Conservation (phyloP, 2,797 vertebrate genomes). For the Coreius guichenoti region DNA sequence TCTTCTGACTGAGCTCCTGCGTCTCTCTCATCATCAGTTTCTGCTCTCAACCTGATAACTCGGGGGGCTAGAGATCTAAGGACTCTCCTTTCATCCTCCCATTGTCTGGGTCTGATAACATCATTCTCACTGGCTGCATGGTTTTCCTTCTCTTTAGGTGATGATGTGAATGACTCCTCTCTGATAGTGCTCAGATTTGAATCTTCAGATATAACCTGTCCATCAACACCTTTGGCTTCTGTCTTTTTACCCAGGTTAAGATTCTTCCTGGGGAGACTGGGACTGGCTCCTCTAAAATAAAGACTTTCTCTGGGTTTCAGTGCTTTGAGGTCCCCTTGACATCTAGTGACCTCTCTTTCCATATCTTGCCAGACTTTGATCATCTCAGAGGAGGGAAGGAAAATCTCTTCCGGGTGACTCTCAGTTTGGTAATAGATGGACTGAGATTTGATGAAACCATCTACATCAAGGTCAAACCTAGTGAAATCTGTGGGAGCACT, state of each 20-base stretch:
- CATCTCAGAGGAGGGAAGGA: constrained; percentile 82
- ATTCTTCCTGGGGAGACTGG: constrained; percentile 21
- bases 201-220: constrained; percentile 74
- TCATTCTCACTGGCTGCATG: constrained; percentile 59
- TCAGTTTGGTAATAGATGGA: background rate
- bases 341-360: constrained; percentile 71
- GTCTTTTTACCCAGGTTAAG: constrained; percentile 35
- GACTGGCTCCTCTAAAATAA: background rate
- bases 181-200: constrained; percentile 71
- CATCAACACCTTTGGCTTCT: constrained; percentile 61
- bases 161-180: constrained; percentile 67
- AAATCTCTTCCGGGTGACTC: constrained; percentile 71
- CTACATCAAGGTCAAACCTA: constrained; percentile 39
- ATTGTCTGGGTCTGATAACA: constrained; percentile 31
- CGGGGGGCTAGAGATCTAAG: constrained; percentile 55
- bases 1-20: constrained; percentile 47
- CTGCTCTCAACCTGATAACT: constrained; percentile 59
- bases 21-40: constrained; percentile 42
- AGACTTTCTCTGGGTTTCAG: constrained; percentile 35
- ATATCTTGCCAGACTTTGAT: constrained; percentile 84
- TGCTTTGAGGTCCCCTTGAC: constrained; percentile 49
- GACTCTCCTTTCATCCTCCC: constrained; percentile 43
- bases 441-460: constrained; percentile 9
- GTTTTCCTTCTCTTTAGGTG: constrained; percentile 54
- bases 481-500: constrained; percentile 64